Conservation (phyloP, 1,140 invertebrate genomes). For the Formica exsecta region DNA sequence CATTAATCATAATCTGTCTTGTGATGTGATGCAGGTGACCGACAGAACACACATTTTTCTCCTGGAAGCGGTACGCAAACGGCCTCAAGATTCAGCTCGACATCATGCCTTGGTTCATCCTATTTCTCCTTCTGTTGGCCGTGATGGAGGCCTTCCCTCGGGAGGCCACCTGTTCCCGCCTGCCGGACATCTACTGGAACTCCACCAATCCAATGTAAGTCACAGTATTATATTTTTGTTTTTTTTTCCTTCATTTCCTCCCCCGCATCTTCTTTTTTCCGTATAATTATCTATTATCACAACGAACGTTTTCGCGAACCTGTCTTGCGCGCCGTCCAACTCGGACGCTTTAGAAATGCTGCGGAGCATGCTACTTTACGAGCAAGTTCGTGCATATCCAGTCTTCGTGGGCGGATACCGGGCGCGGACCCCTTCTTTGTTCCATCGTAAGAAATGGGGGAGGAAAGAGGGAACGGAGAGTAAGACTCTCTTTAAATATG, state of each 20-base stretch:
- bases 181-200: constrained; percentile 89
- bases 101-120: constrained; percentile 87
- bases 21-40: constrained; percentile 73
- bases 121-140: constrained; percentile 86
- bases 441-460: constrained; percentile 9
- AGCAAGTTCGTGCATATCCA: not conserved
- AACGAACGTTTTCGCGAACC: not conserved
- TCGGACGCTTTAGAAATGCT: constrained; percentile 41
- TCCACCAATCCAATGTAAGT: constrained; percentile 88
- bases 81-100: constrained; percentile 85
- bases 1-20: constrained; percentile 17
- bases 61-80: constrained; percentile 78
- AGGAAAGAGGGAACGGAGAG: not conserved
- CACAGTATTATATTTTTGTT: constrained; percentile 41
- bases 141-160: constrained; percentile 87
- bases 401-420: constrained; percentile 17
- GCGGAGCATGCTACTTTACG: constrained; percentile 18
- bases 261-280: not conserved
- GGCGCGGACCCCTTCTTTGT: constrained; percentile 35
- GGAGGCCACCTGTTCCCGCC: constrained; percentile 86
- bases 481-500: constrained; percentile 51
- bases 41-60: constrained; percentile 67
- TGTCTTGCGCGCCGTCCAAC: constrained; percentile 10
- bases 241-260: not conserved
- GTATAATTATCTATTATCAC: constrained; percentile 59